phyloP scores from a whole-genome alignment of 2,797 vertebrate species.

The Epinephelus malabaricus region DNA sequence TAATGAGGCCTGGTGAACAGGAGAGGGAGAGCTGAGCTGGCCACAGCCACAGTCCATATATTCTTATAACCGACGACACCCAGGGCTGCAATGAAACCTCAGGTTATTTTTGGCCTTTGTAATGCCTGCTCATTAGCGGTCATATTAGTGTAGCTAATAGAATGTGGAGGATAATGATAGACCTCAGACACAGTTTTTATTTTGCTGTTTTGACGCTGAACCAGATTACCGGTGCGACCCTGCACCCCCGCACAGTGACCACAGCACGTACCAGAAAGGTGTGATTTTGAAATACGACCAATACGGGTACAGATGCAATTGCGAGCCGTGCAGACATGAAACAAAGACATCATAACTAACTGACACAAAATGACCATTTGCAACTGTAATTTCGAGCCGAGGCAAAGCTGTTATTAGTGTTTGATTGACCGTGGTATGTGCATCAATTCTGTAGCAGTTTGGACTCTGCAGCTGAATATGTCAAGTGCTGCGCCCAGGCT shows the following conservation, averaged over 20 bases:
- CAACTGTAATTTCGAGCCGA: constrained; percentile 60
- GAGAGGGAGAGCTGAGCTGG: constrained; percentile 40
- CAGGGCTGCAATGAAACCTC: constrained; percentile 31
- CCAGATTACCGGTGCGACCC: constrained; percentile 43
- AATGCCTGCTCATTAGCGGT: constrained; percentile 70
- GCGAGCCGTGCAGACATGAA: constrained; percentile 39
- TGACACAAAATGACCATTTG: constrained; percentile 56
- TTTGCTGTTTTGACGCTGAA: background rate
- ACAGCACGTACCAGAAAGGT: background rate
- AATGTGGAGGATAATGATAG: constrained; percentile 41
- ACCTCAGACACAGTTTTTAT: background rate
- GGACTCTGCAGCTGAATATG: constrained; percentile 49
- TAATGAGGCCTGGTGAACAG: constrained; percentile 64
- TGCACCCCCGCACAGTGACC: constrained; percentile 8
- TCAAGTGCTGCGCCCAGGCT: constrained; percentile 48
- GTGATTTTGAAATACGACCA: constrained; percentile 7
- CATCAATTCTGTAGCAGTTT: constrained; percentile 53
- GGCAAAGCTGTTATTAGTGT: constrained; percentile 70
- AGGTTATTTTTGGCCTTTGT: constrained; percentile 70
- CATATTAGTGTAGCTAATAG: constrained; percentile 66
- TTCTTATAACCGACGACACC: constrained; percentile 43
- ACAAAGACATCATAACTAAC: constrained; percentile 65
- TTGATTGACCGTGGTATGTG: constrained; percentile 59
- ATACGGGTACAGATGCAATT: constrained; percentile 44
- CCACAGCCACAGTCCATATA: constrained; percentile 58